These are phyloP conservation scores for Apus apus DNA, from an alignment of 2,113 vertebrate genomes.

Conservation along the genomic window DNA sequence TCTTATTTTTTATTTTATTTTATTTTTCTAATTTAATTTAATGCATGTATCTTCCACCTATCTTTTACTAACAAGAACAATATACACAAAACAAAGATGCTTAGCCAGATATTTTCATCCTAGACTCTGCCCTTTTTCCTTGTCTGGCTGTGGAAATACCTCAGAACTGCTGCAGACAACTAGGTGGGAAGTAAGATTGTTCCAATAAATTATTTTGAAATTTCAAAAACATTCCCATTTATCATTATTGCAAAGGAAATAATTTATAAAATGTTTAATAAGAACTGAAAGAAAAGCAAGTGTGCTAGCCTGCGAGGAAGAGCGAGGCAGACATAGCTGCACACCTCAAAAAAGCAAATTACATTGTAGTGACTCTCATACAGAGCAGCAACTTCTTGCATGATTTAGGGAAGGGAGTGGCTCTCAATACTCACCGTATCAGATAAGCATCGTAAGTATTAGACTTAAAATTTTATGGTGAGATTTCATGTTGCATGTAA, in stretches of 20 bases:
- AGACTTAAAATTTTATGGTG: neutral
- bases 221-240: neutral
- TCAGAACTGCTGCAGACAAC: neutral
- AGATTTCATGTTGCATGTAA: neutral
- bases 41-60: neutral
- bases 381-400: neutral
- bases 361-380: neutral
- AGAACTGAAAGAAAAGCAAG: neutral
- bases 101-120: neutral
- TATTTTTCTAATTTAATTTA: neutral
- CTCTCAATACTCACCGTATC: rapidly evolving
- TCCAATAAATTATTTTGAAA: neutral
- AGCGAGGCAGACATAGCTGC: neutral
- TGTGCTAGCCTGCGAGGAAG: neutral
- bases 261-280: neutral
- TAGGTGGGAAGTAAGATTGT: neutral
- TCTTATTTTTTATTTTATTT: neutral
- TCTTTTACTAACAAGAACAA: neutral
- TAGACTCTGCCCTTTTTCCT: neutral
- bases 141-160: neutral
- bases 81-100: neutral
- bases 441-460: neutral
- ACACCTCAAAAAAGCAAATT: neutral
- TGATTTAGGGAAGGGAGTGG: neutral
- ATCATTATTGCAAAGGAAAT: neutral